These are phyloP conservation scores for Rhabdomys pumilio DNA, from an alignment of 2,797 vertebrate genomes.

Conservation along the genomic window DNA sequence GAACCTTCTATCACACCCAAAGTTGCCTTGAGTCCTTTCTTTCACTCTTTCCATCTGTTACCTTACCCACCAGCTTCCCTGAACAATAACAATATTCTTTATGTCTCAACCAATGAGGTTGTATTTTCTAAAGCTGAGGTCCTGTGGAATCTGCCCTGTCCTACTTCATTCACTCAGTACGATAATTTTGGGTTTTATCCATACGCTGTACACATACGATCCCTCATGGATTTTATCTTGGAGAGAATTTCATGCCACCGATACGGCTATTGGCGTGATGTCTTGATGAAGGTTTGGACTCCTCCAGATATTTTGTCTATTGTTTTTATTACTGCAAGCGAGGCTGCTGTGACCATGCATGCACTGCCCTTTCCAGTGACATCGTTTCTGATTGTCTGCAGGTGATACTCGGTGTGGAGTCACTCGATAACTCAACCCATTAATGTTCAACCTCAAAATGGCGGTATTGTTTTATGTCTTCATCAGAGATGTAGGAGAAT, in stretches of 20 bases:
- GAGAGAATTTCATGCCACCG: not conserved
- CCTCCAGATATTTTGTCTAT: not conserved
- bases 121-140: not conserved
- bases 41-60: not conserved
- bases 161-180: not conserved
- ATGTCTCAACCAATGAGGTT: not conserved
- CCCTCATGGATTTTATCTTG: not conserved
- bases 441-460: not conserved
- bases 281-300: not conserved
- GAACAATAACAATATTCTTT: not conserved
- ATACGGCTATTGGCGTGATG: not conserved
- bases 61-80: not conserved
- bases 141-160: not conserved
- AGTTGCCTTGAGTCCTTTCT: not conserved
- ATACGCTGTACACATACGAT: not conserved
- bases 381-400: not conserved
- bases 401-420: not conserved
- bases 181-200: not conserved
- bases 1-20: not conserved
- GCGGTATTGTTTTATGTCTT: not conserved
- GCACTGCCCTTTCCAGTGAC: not conserved
- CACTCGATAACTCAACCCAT: accelerated
- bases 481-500: not conserved
- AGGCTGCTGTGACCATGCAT: not conserved
- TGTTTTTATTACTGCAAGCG: not conserved